Evolutionary conservation across 2,888 invertebrate genomes (phyloP), one percentile per base, ranked within the genome.

Genomic region (Campoplex nolae): DNA sequence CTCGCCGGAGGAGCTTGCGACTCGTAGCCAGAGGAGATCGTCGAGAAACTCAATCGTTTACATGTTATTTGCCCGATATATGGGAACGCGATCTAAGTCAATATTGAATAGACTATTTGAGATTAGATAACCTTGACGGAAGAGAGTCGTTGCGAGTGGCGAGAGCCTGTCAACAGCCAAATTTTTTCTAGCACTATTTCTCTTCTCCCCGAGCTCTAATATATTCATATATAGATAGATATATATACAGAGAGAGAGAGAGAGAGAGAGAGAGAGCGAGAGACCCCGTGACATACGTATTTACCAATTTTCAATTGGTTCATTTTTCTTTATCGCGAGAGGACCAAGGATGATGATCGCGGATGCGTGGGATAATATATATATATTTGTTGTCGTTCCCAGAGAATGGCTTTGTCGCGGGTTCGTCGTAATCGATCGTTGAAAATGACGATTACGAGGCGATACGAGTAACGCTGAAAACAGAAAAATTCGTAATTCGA

Each of bases 1-100:
- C 95, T 98, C 91, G 97, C 97, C 92, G 98, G 97, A 87, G 96
- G 96, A 89, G 96, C 96, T 87, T 94, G 96, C 93, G 97, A 97
- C 90, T 95, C 96, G 81, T 81, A 58, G 54, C 38, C 81, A 82
- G 58, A 62, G 35, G 28, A 13, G 16, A 54, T 84, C 32, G 67
- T 35, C 42, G 9, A 48, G 9, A 48, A 48, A 80, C 70, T 23
- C 23, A 23, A 0, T 16, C 79, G 68, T 62, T 67, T 77, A 76
- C 48, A 62, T 81, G 73, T 73, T 73, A 74, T 75, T 48, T 28
- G 6, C 58, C 16, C 67, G 58, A 54, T 58, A 70, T 56, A 75
- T 83, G 78, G 78, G 54, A 67, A 78, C 81, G 74, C 85, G 83
- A 88, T 89, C 88, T 87, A 89, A 88, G 89, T 88, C 88, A 88